A percentile compares a stretch with the other conserved stretches of the same genome.
phyloP scores from a whole-genome alignment of 2,888 invertebrate species.

The Drosophila paramelanica region DNA sequence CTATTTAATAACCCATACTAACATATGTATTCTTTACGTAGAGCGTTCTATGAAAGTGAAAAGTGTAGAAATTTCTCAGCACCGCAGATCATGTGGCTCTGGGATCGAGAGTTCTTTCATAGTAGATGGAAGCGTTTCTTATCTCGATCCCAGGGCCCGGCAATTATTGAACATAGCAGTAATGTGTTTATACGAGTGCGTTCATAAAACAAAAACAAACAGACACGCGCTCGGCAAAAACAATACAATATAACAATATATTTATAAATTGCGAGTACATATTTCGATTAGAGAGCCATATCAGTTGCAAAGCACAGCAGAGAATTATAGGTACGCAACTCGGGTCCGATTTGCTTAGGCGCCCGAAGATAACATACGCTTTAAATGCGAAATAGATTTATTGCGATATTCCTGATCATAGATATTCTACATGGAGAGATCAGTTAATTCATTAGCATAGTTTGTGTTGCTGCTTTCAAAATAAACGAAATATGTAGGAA shows the following conservation, averaged over 20 bases:
- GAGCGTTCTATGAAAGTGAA: neutral
- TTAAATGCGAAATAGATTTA: neutral
- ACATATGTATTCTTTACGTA: neutral
- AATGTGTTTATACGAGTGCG: neutral
- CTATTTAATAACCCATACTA: conserved; percentile 13
- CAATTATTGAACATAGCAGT: conserved; percentile 22
- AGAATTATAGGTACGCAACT: neutral
- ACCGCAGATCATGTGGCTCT: neutral
- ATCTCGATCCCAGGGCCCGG: conserved; percentile 18
- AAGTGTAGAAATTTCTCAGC: conserved; percentile 7
- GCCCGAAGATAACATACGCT: conserved; percentile 9
- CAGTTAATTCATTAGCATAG: conserved; percentile 4
- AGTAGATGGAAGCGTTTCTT: conserved; percentile 14
- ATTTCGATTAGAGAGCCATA: conserved; percentile 41
- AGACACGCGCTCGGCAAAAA: conserved; percentile 22
- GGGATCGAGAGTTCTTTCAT: neutral
- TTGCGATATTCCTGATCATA: no score
- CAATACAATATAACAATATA: conserved; percentile 18
- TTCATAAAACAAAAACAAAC: neutral
- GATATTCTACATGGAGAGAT: neutral
- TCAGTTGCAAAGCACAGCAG: conserved; percentile 39
- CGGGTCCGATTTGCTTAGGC: neutral
- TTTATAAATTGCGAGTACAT: conserved; percentile 43
- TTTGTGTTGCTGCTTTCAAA: neutral
- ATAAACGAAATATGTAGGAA: neutral